phyloP scores from a whole-genome alignment of 2,113 vertebrate species.

The Amazona vittata region DNA sequence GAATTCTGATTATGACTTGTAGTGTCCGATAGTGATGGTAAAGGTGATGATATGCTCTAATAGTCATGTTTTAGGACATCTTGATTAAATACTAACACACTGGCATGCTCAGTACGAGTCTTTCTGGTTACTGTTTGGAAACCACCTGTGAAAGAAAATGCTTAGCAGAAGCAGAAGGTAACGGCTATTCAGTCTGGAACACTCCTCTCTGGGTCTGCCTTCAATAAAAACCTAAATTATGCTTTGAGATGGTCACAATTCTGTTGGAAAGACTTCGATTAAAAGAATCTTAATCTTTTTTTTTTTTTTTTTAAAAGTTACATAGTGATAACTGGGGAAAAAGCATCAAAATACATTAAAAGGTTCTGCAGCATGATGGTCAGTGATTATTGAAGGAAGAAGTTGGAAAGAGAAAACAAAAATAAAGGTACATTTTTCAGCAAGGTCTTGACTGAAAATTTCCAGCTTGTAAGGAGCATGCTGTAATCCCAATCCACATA shows the following conservation, averaged over 20 bases:
- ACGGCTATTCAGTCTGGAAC: not conserved
- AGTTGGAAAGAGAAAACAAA: not conserved
- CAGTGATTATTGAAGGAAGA: not conserved
- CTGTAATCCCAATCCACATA: not conserved
- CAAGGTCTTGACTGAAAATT: not conserved
- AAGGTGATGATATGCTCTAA: not conserved
- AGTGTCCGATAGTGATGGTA: accelerated
- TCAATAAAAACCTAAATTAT: not conserved
- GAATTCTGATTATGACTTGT: not conserved
- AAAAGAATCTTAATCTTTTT: accelerated
- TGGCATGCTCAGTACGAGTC: not conserved
- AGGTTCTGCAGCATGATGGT: not conserved
- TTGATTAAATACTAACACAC: not conserved
- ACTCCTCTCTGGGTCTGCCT: not conserved
- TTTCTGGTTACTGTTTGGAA: not conserved
- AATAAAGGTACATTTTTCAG: not conserved
- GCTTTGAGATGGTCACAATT: not conserved
- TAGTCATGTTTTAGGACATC: not conserved
- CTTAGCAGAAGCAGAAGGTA: not conserved
- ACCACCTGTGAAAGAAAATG: not conserved
- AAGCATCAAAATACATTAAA: not conserved
- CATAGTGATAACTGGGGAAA: not conserved
- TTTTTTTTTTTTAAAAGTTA: not conserved
- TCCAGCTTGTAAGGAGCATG: not conserved
- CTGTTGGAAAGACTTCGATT: not conserved